A percentile compares a stretch with the other conserved stretches of the same genome.
phyloP scores from a whole-genome alignment of 30 jellyfish, hydroid and myxozoan species.

The Cassiopea xamachana region DNA sequence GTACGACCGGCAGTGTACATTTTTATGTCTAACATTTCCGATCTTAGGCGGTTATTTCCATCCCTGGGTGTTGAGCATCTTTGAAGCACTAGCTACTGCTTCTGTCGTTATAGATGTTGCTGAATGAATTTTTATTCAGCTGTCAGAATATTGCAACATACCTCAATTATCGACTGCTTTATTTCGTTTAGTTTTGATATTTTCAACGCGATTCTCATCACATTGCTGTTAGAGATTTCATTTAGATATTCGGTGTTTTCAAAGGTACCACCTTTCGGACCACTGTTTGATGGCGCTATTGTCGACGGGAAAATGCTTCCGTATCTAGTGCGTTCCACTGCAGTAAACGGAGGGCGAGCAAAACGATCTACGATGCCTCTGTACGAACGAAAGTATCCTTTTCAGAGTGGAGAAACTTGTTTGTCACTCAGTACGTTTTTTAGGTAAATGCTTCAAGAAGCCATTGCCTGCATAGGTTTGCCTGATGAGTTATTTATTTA shows the following conservation, averaged over 20 bases:
- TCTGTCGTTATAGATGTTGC: no score
- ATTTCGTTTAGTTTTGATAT: not conserved
- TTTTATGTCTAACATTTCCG: no score
- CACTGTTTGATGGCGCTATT: conserved; percentile 98
- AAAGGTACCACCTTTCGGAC: conserved; percentile 95
- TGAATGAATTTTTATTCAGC: no score
- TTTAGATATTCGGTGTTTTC: not conserved
- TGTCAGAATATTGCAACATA: no score
- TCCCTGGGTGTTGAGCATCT: no score
- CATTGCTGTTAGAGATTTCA: not conserved
- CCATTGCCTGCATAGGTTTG: no score
- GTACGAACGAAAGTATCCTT: conserved; percentile 92
- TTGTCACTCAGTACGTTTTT: no score
- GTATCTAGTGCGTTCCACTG: conserved; percentile 83
- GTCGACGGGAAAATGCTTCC: conserved; percentile 85
- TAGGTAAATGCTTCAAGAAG: no score
- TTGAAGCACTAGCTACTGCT: no score
- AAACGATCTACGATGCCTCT: conserved; percentile 81
- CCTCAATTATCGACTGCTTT: not conserved
- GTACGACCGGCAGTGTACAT: no score
- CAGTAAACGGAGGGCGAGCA: conserved; percentile 91
- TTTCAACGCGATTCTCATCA: not conserved
- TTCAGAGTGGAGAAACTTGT: not conserved
- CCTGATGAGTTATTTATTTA: no score
- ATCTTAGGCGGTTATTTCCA: no score